A percentile compares a stretch with the other conserved stretches of the same genome.
Evolutionary conservation across 30 jellyfish, hydroid and myxozoan species (phyloP).

Genomic region (Rhopilema esculentum): DNA sequence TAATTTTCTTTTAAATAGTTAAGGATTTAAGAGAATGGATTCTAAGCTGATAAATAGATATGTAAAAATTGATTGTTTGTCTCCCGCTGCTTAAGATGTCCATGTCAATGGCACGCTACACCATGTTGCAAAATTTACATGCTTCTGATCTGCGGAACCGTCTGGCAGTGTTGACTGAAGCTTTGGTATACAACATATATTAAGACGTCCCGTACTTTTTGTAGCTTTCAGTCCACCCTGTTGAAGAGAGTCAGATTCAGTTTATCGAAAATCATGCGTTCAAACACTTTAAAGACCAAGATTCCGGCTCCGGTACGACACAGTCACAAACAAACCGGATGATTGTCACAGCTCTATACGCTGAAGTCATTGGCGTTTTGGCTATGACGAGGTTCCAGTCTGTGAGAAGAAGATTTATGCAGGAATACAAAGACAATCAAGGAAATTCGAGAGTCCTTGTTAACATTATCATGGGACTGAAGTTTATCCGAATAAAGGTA

Average conservation of each 20-base stretch:
- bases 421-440: constrained; percentile 90
- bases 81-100: too few relatives aligned
- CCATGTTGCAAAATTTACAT: too few relatives aligned
- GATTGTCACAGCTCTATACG: constrained; percentile 96
- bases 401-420: constrained; percentile 89
- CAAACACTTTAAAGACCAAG: constrained; percentile 90
- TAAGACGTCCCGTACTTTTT: too few relatives aligned
- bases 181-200: too few relatives aligned
- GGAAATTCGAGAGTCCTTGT: constrained; percentile 79
- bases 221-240: constrained; percentile 97
- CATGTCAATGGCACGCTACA: too few relatives aligned
- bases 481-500: constrained; percentile 95
- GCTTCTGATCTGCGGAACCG: too few relatives aligned
- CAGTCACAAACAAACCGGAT: constrained; percentile 81
- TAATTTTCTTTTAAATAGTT: too few relatives aligned
- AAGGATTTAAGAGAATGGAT: too few relatives aligned
- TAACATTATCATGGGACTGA: constrained; percentile 89
- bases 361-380: constrained; percentile 98
- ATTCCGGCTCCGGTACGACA: constrained; percentile 55
- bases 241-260: constrained; percentile 93
- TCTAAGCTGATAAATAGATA: too few relatives aligned
- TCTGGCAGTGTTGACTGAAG: too few relatives aligned
- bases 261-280: constrained; percentile 97
- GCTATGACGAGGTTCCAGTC: constrained; percentile 98
- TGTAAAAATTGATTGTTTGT: too few relatives aligned